These are phyloP conservation scores for Protodeltote pygarga DNA, from an alignment of 2,888 invertebrate genomes.

Conservation along the genomic window DNA sequence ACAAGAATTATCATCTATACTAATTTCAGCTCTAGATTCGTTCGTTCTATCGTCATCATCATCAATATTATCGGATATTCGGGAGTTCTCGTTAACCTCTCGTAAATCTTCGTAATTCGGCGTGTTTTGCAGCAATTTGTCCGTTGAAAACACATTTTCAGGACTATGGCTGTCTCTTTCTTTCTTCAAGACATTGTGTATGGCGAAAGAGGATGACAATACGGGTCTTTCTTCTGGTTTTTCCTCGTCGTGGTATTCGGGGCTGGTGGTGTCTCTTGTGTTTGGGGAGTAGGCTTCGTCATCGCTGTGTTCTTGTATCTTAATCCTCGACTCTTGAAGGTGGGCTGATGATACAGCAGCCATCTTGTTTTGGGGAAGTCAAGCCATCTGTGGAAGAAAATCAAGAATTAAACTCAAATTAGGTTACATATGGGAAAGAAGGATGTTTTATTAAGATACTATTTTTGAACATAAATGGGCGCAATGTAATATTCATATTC, in stretches of 20 bases:
- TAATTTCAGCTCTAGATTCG: conserved; percentile 73
- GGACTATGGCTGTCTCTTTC: conserved; percentile 80
- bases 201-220: conserved; percentile 79
- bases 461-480: too few relatives aligned
- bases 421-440: background rate
- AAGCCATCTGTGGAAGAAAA: conserved; percentile 76
- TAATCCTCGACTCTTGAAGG: conserved; percentile 72
- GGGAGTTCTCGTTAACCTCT: conserved; percentile 58
- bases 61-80: conserved; percentile 66
- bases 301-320: conserved; percentile 81
- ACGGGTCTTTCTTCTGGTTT: conserved; percentile 69
- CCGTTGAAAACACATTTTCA: conserved; percentile 82
- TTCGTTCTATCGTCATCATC: conserved; percentile 66
- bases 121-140: conserved; percentile 79
- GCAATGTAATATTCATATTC: too few relatives aligned
- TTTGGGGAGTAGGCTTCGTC: conserved; percentile 81
- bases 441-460: too few relatives aligned
- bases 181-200: conserved; percentile 83
- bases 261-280: conserved; percentile 75
- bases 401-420: background rate
- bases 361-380: conserved; percentile 66
- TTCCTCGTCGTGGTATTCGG: conserved; percentile 77
- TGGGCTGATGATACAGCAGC: conserved; percentile 82
- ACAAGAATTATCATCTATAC: conserved; percentile 88
- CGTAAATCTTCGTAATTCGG: conserved; percentile 72